phyloP scores from a whole-genome alignment of 2,113 vertebrate genomes.

The human (Homo sapiens) region DNA sequence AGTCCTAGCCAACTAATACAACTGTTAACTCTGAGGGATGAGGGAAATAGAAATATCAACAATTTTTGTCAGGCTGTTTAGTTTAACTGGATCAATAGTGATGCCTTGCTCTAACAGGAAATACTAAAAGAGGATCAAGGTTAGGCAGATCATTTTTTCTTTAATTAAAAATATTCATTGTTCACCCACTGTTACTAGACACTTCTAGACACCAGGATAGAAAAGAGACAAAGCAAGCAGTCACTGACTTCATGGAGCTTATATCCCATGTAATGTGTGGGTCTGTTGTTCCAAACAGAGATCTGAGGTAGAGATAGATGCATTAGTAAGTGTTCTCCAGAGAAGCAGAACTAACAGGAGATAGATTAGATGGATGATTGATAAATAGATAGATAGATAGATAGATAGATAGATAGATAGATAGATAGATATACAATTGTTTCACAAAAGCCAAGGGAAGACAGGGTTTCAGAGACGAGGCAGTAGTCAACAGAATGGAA shows the following conservation, averaged over 20 bases:
- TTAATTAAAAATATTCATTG: not conserved
- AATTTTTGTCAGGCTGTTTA: not conserved
- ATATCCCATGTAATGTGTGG: not conserved
- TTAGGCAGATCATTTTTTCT: not conserved
- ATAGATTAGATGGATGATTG: too few species aligned
- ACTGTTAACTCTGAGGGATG: not conserved
- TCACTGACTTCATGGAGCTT: not conserved
- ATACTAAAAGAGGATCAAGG: not conserved
- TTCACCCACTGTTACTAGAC: not conserved
- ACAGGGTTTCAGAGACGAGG: not conserved
- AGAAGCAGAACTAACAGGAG: not conserved
- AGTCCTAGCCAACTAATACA: not conserved
- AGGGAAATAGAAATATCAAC: not conserved
- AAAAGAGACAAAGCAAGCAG: not conserved
- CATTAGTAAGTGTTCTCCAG: not conserved
- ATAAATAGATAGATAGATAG: not conserved
- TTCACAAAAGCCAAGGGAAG: not conserved
- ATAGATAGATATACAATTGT: not conserved
- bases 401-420: not conserved
- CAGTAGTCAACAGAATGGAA: not conserved
- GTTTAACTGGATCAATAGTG: not conserved
- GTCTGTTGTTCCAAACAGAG: not conserved
- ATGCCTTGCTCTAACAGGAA: not conserved
- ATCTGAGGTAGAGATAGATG: not conserved
- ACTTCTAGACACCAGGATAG: not conserved